Conservation (phyloP, 1,140 invertebrate genomes). For the Zeugodacus cucurbitae region DNA sequence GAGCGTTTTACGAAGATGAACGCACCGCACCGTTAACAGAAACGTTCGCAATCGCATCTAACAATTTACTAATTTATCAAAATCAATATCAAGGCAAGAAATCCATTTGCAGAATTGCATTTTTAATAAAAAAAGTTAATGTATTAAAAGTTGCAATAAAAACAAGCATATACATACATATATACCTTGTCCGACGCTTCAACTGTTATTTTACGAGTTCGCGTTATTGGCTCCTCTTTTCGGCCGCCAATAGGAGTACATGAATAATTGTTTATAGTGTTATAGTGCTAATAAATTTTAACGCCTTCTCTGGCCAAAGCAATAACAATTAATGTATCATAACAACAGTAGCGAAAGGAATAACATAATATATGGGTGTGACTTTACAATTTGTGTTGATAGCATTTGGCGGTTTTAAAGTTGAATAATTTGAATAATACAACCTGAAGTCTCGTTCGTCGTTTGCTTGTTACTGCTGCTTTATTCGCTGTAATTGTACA, state of each 20-base stretch:
- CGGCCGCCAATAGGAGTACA: not conserved
- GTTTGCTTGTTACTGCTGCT: not conserved
- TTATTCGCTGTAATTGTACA: not conserved
- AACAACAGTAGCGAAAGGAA: not conserved
- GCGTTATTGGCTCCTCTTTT: not conserved
- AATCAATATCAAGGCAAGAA: not conserved
- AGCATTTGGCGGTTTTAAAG: not conserved
- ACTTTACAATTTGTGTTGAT: not conserved
- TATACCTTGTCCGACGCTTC: not conserved
- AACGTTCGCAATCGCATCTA: not conserved
- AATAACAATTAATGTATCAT: not conserved
- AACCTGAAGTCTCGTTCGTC: not conserved
- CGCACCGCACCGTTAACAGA: not conserved
- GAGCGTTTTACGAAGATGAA: constrained; percentile 60
- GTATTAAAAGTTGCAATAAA: not conserved
- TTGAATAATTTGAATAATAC: constrained; percentile 1
- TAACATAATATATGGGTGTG: constrained; percentile 3
- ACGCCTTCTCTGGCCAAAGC: not conserved
- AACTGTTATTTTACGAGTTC: not conserved
- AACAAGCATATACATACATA: not conserved
- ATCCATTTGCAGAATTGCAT: not conserved
- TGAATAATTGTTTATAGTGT: constrained; percentile 6
- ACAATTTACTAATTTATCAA: not conserved
- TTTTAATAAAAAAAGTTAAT: not conserved
- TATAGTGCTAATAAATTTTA: constrained; percentile 7